Evolutionary conservation across 2,113 vertebrate species (phyloP).

Genomic region (Scalopus aquaticus): DNA sequence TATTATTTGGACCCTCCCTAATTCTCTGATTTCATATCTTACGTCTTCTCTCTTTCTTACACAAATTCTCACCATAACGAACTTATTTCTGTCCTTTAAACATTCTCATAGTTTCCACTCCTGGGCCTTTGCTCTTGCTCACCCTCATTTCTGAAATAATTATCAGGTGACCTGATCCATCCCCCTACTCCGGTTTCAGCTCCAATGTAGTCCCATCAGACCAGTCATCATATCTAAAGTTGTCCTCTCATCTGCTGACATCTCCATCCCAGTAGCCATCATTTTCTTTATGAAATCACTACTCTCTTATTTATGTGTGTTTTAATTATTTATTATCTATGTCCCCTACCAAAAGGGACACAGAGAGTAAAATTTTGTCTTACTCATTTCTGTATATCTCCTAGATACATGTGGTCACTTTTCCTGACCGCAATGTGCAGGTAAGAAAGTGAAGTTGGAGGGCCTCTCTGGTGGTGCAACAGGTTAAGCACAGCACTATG

Average conservation of each 20-base stretch:
- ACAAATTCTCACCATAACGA: background rate
- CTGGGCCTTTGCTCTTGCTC: background rate
- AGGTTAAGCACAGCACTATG: too few relatives aligned
- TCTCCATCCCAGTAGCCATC: background rate
- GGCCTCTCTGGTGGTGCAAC: too few relatives aligned
- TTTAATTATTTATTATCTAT: background rate
- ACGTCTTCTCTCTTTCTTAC: background rate
- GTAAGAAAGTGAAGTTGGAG: background rate
- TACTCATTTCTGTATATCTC: background rate
- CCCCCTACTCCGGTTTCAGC: background rate
- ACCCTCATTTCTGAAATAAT: background rate
- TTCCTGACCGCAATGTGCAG: background rate
- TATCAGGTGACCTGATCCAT: background rate
- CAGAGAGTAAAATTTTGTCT: background rate
- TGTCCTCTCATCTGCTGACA: background rate
- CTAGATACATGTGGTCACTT: background rate
- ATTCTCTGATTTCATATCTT: background rate
- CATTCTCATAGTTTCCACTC: background rate
- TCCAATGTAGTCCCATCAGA: background rate
- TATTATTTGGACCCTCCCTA: background rate
- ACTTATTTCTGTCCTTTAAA: background rate
- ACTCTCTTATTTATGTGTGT: background rate
- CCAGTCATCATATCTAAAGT: background rate
- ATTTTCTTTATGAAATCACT: background rate
- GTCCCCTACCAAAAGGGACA: background rate